Percentiles rank a stretch among this genome's conserved stretches.
These are phyloP conservation scores for Stigmatopora argus DNA, from an alignment of 2,113 vertebrate genomes.

Conservation along the genomic window DNA sequence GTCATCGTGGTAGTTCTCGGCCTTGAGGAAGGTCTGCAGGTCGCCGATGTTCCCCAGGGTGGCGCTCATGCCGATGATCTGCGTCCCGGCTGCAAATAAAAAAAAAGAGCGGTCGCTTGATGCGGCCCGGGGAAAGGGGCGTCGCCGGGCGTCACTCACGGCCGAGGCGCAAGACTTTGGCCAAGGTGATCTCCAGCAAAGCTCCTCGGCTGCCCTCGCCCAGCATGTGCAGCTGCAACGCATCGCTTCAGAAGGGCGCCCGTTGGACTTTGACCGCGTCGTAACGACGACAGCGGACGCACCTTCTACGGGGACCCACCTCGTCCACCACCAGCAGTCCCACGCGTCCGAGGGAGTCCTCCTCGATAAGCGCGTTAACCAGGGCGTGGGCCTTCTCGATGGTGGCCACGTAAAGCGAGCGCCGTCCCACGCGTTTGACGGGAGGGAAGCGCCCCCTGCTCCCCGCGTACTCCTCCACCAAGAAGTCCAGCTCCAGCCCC, in stretches of 20 bases:
- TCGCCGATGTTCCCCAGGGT: constrained; percentile 87
- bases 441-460: constrained; percentile 93
- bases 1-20: constrained; percentile 82
- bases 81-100: constrained; percentile 72
- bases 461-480: constrained; percentile 95
- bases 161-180: constrained; percentile 81
- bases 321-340: constrained; percentile 93
- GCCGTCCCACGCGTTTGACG: constrained; percentile 77
- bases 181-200: constrained; percentile 82
- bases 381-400: constrained; percentile 92
- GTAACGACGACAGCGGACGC: too few relatives aligned
- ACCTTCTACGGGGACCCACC: constrained; percentile 64
- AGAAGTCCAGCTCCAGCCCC: constrained; percentile 87
- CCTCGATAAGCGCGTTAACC: constrained; percentile 90
- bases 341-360: constrained; percentile 65
- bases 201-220: constrained; percentile 88
- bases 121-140: neutral
- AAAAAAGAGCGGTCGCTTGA: neutral
- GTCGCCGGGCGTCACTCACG: constrained; percentile 70
- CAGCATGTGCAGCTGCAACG: constrained; percentile 88
- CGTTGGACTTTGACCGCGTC: too few relatives aligned
- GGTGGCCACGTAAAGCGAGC: constrained; percentile 84
- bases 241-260: neutral
- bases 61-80: constrained; percentile 96
- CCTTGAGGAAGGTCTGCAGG: constrained; percentile 84